Evolutionary conservation across 2,113 vertebrate genomes (phyloP).

Genomic region (Myodes glareolus): DNA sequence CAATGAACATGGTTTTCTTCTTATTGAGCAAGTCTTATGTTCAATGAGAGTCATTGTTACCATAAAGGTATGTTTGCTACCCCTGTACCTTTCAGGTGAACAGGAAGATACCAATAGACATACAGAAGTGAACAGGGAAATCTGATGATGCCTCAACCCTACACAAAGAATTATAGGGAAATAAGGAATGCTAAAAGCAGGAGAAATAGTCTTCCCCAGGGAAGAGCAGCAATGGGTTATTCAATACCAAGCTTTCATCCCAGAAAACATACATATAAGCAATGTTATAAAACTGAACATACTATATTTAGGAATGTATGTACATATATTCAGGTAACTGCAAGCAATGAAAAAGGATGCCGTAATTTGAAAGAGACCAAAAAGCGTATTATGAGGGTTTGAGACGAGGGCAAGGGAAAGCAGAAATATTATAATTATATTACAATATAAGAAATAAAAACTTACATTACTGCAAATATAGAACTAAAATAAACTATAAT

Average conservation of each 20-base stretch:
- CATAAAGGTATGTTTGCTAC: neutral
- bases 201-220: neutral
- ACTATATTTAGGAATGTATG: neutral
- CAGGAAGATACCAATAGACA: neutral
- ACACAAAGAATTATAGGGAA: neutral
- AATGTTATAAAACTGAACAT: neutral
- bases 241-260: neutral
- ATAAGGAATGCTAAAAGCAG: neutral
- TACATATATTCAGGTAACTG: neutral
- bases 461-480: neutral
- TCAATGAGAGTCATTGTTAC: neutral
- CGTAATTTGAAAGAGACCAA: neutral
- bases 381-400: neutral
- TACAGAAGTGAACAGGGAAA: neutral
- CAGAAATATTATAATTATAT: neutral
- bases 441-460: neutral
- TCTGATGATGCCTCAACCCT: neutral
- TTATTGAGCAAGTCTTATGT: neutral
- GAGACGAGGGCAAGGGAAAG: neutral
- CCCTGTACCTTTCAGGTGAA: neutral
- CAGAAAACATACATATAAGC: neutral
- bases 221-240: neutral
- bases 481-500: neutral
- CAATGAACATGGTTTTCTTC: neutral
- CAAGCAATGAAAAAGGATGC: neutral